A percentile compares a stretch with the other conserved stretches of the same genome.
Evolutionary conservation across 2,797 vertebrate genomes (phyloP).

Genomic region (Odontamblyopus lacepedii): DNA sequence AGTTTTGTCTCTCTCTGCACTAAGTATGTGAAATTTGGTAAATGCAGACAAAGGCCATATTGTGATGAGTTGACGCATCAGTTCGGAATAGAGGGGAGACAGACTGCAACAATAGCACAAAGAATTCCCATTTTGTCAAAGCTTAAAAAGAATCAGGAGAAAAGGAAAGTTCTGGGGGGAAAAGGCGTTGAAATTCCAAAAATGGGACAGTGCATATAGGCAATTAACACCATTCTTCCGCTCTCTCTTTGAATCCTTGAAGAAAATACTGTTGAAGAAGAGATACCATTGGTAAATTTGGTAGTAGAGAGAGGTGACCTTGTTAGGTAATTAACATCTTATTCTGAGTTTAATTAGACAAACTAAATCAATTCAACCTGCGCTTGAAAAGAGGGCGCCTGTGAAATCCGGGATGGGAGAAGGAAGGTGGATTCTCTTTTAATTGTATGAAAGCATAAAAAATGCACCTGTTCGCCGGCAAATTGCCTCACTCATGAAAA

Average conservation of each 20-base stretch:
- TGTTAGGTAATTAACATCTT: slow-evolving; percentile 87
- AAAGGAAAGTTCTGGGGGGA: slow-evolving; percentile 67
- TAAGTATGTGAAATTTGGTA: slow-evolving; percentile 64
- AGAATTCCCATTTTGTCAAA: slow-evolving; percentile 78
- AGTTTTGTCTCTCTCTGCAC: slow-evolving; percentile 47
- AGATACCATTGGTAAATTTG: slow-evolving; percentile 76
- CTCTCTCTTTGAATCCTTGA: slow-evolving; percentile 74
- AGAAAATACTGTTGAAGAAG: slow-evolving; percentile 75
- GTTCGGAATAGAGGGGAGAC: slow-evolving; percentile 71
- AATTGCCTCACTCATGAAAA: slow-evolving; percentile 81
- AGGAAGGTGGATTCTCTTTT: slow-evolving; percentile 76
- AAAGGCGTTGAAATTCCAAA: slow-evolving; percentile 76
- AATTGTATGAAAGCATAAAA: slow-evolving; percentile 85
- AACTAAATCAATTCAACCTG: slow-evolving; percentile 84
- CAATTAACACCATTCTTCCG: slow-evolving; percentile 83
- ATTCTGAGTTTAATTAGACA: slow-evolving; percentile 85
- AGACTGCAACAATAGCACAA: slow-evolving; percentile 75
- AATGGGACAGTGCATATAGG: slow-evolving; percentile 78
- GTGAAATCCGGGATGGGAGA: slow-evolving; percentile 69
- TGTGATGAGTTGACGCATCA: slow-evolving; percentile 78
- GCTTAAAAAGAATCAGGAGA: slow-evolving; percentile 69
- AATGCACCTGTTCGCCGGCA: slow-evolving; percentile 82
- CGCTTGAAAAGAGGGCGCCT: slow-evolving; percentile 78
- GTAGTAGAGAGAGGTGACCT: slow-evolving; percentile 82
- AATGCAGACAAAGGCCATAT: slow-evolving; percentile 76